Evolutionary conservation across 2,113 vertebrate genomes (phyloP).

Genomic region (Cyanoramphus novaezelandiae): DNA sequence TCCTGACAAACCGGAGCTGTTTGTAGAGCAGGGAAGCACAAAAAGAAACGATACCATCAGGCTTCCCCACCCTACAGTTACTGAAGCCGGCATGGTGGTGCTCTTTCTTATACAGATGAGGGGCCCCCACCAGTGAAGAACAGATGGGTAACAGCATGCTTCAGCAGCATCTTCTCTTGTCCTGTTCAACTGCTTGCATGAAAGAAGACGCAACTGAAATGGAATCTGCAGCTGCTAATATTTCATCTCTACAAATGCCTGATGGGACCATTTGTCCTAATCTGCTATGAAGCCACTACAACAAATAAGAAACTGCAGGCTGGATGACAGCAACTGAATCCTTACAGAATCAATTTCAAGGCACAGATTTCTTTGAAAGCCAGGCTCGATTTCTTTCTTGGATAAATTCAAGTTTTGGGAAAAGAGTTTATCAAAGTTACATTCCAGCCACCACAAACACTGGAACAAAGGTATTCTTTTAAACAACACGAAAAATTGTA

Average conservation of each 20-base stretch:
- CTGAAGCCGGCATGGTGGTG: background rate
- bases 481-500: background rate
- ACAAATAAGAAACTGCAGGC: background rate
- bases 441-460: background rate
- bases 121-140: background rate
- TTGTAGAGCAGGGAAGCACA: background rate
- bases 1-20: background rate
- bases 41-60: background rate
- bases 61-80: background rate
- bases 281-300: background rate
- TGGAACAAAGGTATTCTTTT: background rate
- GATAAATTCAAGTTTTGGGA: background rate
- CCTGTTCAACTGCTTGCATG: background rate
- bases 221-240: background rate
- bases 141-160: background rate
- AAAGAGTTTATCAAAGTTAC: background rate
- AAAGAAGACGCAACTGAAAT: background rate
- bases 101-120: background rate
- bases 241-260: background rate
- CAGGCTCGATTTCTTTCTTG: conserved; percentile 49
- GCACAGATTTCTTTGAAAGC: background rate
- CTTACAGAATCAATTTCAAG: background rate
- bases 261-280: background rate
- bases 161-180: background rate
- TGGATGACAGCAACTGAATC: background rate